Base-by-base conservation (phyloP, 2,113 vertebrate genomes). In the Baryphthengus martii region DNA sequence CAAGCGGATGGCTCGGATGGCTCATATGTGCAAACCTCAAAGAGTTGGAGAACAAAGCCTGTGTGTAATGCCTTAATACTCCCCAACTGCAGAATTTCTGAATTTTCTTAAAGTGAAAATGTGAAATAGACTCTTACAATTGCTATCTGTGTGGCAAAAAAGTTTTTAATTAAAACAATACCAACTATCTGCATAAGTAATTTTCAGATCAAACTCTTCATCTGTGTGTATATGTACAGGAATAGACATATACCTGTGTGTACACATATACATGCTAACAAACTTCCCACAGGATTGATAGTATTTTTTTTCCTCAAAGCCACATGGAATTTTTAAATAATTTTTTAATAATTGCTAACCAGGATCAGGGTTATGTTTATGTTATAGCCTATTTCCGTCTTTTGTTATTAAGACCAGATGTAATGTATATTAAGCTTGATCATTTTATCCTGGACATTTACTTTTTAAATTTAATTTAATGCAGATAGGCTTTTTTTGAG, bases 1-100 rank as follows among this genome's bases (percentile, higher is more conserved):
- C 11, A 81, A 94, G 70, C 68, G 92, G 65, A 85, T 90, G 85
- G 85, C 58, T 94, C 68, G 92, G 65, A 85, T 90, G 85, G 85
- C 58, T 94, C 74, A 35, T 37, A 40, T 93, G 73, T 75, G 77
- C 76, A 87, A 68, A 86, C 80, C n/a, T n/a, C n/a, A 95, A 94
- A 83, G 55, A 91, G 45, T 88, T 17, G 80, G 68, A 84, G 79
- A 76, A 77, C 61, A 63, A 77, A 80, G 74, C 39, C 33, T 59
- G 6, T 73, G 39, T 53, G 31, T 61, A 37, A 85, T 84, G 77
- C 61, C 61, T 76, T 83, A 66, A 53, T 72, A 19, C 39, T 72
- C n/a, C 1, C 0, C 37, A 77, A 2, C 11, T 84, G 19, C 56
- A 81, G 3, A n/a, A 44, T 68, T 94, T 77, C 47, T 80, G 47